Evolutionary conservation across 2,888 invertebrate species (phyloP).

Genomic region (Tubulanus polymorphus): DNA sequence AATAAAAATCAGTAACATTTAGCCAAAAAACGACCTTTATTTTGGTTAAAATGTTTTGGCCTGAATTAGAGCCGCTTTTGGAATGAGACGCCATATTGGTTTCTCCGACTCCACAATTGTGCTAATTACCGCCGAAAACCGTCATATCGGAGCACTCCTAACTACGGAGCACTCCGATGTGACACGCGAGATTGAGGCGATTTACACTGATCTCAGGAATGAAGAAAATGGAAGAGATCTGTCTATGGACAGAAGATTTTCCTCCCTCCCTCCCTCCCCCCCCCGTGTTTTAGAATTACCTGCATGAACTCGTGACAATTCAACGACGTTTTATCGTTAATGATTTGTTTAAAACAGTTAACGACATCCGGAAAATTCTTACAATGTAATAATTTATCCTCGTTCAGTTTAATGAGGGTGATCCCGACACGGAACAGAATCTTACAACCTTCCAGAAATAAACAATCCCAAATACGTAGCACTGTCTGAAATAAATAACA

Average conservation of each 20-base stretch:
- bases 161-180: too few relatives aligned
- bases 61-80: too few relatives aligned
- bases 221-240: too few relatives aligned
- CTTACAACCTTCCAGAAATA: conserved; percentile 92
- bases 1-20: too few relatives aligned
- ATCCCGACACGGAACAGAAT: conserved; percentile 85
- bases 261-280: background rate
- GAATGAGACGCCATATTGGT: too few relatives aligned
- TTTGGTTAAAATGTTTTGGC: too few relatives aligned
- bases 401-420: conserved; percentile 65
- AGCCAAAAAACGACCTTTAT: too few relatives aligned
- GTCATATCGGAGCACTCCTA: background rate
- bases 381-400: conserved; percentile 64
- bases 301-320: conserved; percentile 87
- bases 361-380: conserved; percentile 78
- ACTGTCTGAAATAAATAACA: conserved; percentile 78
- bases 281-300: conserved; percentile 56
- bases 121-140: background rate
- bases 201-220: too few relatives aligned
- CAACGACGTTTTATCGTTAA: conserved; percentile 71
- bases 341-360: conserved; percentile 76
- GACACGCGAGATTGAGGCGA: too few relatives aligned
- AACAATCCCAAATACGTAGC: conserved; percentile 89
- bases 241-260: conserved; percentile 8
- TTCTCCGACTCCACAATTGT: too few relatives aligned